Evolutionary conservation across 1,140 invertebrate genomes (phyloP).

Genomic region (Zaprionus nigranus): DNA sequence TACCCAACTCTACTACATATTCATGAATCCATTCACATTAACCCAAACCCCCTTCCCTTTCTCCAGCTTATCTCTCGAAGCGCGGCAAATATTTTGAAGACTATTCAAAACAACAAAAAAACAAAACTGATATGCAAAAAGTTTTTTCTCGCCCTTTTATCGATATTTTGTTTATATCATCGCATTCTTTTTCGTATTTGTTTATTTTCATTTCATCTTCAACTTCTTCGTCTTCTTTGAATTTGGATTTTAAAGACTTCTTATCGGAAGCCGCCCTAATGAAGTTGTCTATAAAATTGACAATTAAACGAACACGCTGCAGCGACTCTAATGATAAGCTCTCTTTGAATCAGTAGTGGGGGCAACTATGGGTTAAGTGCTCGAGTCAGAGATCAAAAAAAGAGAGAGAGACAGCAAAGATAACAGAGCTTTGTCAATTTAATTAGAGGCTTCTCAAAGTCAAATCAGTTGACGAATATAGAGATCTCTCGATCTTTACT

Average conservation of each 20-base stretch:
- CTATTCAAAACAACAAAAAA: neutral
- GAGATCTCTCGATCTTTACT: neutral
- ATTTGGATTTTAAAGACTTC: slow-evolving; percentile 67
- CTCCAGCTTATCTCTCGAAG: slow-evolving; percentile 42
- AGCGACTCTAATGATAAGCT: slow-evolving; percentile 54
- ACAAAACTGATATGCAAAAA: slow-evolving; percentile 67
- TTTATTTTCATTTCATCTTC: slow-evolving; percentile 7
- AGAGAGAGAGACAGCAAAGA: neutral
- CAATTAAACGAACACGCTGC: slow-evolving; percentile 74
- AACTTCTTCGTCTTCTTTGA: slow-evolving; percentile 7
- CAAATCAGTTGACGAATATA: neutral
- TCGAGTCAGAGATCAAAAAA: slow-evolving; percentile 4
- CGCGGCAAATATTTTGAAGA: slow-evolving; percentile 57
- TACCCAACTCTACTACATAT: slow-evolving; percentile 45
- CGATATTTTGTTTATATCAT: slow-evolving; percentile 62
- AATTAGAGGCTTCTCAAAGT: neutral
- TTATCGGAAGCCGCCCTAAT: slow-evolving; percentile 64
- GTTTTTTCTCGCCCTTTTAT: slow-evolving; percentile 28
- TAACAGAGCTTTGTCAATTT: slow-evolving; percentile 1
- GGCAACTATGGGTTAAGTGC: slow-evolving; percentile 53
- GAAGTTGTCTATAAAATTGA: slow-evolving; percentile 79
- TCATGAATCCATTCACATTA: slow-evolving; percentile 49
- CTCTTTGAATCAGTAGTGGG: neutral
- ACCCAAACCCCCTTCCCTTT: neutral
- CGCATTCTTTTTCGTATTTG: slow-evolving; percentile 34